A percentile compares a stretch with the other conserved stretches of the same genome.
These are phyloP conservation scores for Nineta flava DNA, from an alignment of 2,888 invertebrate species.

Conservation along the genomic window DNA sequence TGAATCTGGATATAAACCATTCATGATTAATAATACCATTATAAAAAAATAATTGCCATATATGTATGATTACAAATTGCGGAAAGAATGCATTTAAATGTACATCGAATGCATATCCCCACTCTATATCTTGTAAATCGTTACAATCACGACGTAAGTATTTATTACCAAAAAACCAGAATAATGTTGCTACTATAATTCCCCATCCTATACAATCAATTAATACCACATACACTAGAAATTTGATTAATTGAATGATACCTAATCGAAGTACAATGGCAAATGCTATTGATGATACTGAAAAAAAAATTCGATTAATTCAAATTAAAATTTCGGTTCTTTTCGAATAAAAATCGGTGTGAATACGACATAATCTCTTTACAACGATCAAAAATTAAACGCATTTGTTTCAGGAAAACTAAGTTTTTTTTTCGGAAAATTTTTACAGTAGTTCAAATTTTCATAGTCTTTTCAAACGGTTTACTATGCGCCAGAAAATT, in stretches of 20 bases:
- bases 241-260: constrained; percentile 54
- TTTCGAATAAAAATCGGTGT: not conserved
- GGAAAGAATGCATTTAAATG: constrained; percentile 98
- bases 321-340: not conserved
- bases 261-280: constrained; percentile 59
- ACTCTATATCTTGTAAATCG: constrained; percentile 73
- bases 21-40: constrained; percentile 65
- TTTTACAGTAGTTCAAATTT: no score
- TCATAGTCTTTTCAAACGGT: no score
- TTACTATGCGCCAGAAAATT: no score
- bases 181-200: constrained; percentile 66
- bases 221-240: constrained; percentile 81
- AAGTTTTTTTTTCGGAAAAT: no score
- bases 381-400: no score
- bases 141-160: constrained; percentile 51
- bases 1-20: constrained; percentile 61
- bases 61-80: constrained; percentile 83
- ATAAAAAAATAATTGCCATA: constrained; percentile 79
- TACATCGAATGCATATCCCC: constrained; percentile 98
- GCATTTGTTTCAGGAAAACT: no score
- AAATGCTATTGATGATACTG: constrained; percentile 83
- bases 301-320: constrained; percentile 27
- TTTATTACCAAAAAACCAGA: constrained; percentile 76
- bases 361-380: not conserved
- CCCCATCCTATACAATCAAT: constrained; percentile 89